Base-by-base conservation (phyloP, 2,888 invertebrate genomes). In the Patella pellucida region DNA sequence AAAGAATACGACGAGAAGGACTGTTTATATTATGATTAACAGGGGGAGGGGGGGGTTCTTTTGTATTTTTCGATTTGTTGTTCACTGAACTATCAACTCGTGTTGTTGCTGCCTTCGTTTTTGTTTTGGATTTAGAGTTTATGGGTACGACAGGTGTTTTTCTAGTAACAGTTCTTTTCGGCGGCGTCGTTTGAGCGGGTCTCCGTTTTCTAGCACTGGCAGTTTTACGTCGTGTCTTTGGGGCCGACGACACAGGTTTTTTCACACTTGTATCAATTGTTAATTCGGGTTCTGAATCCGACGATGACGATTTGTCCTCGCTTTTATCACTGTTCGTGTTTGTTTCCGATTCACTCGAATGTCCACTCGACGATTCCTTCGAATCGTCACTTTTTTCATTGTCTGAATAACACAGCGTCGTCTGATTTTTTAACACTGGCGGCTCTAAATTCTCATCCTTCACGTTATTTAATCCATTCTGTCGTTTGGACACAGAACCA, bases 381-480 rank as follows among this genome's bases (percentile, higher is more conserved):
- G 41, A 41, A 41, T 41, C 41, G 9, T 41, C 41, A 41, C 41
- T 41, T 12, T 62, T 62, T 0, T 23, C 62, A 19, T 23, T 62
- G 14, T 62, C 62, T 23, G 62, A 62, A 62, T 62, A 62, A 62
- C 62, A 11, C 23, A 62, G 12, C 0, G 62, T 62, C 23, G 62
- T 23, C 23, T 62, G 62, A 12, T 62, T 62, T 19, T 62, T 62
- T 12, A 62, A 23, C 16, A 62, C 62, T 19, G 62, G 62, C 23
- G 62, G 62, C 19, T 62, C 62, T 62, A 62, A 62, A 62, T 62
- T 19, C 23, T 62, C 62, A 62, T 62, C 23, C 23, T 62, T 62
- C 11, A 62, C 62, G 15, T 62, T 62, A 62, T 62, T 62, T 19
- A 23, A 23, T 62, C 62, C 62, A 14, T 62, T 62, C 14, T 62